Base-by-base conservation (phyloP, 2,797 vertebrate species). In the Paedocypris micromegethes region DNA sequence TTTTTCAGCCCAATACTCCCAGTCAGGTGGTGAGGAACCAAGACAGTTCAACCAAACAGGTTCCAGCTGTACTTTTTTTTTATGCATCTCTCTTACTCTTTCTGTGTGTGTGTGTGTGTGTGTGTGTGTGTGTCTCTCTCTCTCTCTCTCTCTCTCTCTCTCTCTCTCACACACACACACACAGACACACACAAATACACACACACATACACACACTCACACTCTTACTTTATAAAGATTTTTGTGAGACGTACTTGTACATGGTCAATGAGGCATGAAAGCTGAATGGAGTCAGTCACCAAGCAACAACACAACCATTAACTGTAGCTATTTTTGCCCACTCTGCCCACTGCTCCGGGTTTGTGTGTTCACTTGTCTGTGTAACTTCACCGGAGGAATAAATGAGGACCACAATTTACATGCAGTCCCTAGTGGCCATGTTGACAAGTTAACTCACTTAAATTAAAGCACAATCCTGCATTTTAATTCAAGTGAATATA, bases 281-380 rank as follows among this genome's bases (percentile, higher is more conserved):
- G 65, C 65, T 23, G 53, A 54, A 74, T 72, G 51, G 67, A 78
- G 50, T 74, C 69, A 53, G 69, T 89, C 85, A 85, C 87, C 72
- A 88, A 81, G 88, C 87, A 89, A 88, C 87, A 78, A 75, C 80
- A 77, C 79, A 75, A 80, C 77, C 65, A 72, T 58, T 62, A 64
- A 46, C 74, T 67, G 63, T 75, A 60, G 62, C 54, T 77, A 70
- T 64, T 57, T 9, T 50, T 43, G 7, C 7, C 37, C 40, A 9
- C 47, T 59, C 58, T 60, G 51, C 41, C 51, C 5, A 54, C 37
- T 70, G 42, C 73, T 9, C 56, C n/a, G 5, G 5, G 23, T 52
- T 8, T n/a, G 6, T 4, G 7, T 50, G 48, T 63, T 54, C 49
- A 38, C 43, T 5, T 37, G 23, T 46, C 56, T 37, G 40, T 60